Base-by-base conservation (phyloP, 2,797 vertebrate genomes). In the Melanotaenia pygmaea region DNA sequence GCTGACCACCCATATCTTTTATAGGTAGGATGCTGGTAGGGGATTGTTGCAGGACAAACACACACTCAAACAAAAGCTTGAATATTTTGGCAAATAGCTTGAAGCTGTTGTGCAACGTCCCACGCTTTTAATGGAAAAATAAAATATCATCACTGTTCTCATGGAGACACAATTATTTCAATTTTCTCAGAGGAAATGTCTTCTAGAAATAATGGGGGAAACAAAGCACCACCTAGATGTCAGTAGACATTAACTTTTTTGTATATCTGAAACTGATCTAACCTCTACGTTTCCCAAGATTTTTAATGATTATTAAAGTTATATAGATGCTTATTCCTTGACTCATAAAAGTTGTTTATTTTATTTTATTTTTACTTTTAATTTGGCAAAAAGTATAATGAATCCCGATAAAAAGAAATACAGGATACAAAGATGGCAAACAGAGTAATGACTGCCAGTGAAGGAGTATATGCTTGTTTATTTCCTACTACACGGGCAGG, bases 1-100 rank as follows among this genome's bases (percentile, higher is more conserved):
- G 54, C 79, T 92, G 92, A 85, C 93, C 93, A 93, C 93, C 93
- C 89, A 74, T 82, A 80, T 67, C 54, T 90, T 93, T 93, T 86
- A 91, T 89, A 84, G 81, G 87, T 88, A 79, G 72, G 81, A 87
- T 76, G 68, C 66, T 73, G 73, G 90, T 72, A 68, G 76, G 81
- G 66, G 73, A 85, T 72, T 34, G 59, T 76, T 74, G 53, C 79
- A 72, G 64, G 61, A 80, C 64, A 62, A 67, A 84, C 67, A 58
- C 70, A 81, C 63, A 72, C 78, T 76, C 71, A 76, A 64, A 82
- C 74, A 90, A 72, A 86, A 64, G n/a, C 16, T 59, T 24, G 22
- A 51, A 77, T 32, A 76, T 12, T 57, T 62, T 77, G 65, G 53
- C 78, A 26, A 32, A 59, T 64, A 78, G 81, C 82, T 81, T 37